Evolutionary conservation across 2,888 invertebrate genomes (phyloP), one percentile per base, ranked within the genome.

Genomic region (Lordiphosa fenestrarum): DNA sequence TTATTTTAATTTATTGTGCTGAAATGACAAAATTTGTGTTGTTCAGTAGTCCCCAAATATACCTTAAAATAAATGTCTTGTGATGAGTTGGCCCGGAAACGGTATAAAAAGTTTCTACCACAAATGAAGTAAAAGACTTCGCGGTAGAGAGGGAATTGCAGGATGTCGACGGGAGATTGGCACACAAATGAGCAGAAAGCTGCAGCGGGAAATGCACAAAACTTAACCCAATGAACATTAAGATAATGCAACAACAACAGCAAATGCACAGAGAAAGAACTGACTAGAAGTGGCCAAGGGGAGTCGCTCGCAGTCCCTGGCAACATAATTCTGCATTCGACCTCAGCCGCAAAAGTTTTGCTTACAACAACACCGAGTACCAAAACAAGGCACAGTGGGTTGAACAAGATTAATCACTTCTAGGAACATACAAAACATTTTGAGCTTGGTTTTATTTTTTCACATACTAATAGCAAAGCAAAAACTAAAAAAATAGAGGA

Each of bases 161-260:
- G 83, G 68, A 77, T 63, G 75, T 78, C 77, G 69, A 68, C 85
- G 83, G 77, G 72, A 77, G 85, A 77, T 84, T 77, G 85, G 51
- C 41, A 49, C 83, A 74, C 83, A 77, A 77, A 84, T 84, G 83
- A 78, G 77, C 71, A 66, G 73, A 38, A 41, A 48, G 51, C 55
- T 39, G 59, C 58, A 66, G 65, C 80, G 61, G 80, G 76, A 80
- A 84, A 84, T 85, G 73, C 84, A 76, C 84, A 76, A 80, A 77
- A 80, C 80, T 85, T 80, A 85, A 81, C 81, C 80, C 76, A 85
- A 81, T 81, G 85, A 85, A 81, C 85, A 85, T 85, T 81, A 76
- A 81, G 80, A 85, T 81, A 81, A 81, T 76, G 80, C 84, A 85
- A 84, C 81, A 75, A 71, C 65, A 78, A 66, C 55, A 47, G 36